These are phyloP conservation scores for Laupala kohalensis DNA, from an alignment of 1,140 invertebrate genomes.

Conservation along the genomic window DNA sequence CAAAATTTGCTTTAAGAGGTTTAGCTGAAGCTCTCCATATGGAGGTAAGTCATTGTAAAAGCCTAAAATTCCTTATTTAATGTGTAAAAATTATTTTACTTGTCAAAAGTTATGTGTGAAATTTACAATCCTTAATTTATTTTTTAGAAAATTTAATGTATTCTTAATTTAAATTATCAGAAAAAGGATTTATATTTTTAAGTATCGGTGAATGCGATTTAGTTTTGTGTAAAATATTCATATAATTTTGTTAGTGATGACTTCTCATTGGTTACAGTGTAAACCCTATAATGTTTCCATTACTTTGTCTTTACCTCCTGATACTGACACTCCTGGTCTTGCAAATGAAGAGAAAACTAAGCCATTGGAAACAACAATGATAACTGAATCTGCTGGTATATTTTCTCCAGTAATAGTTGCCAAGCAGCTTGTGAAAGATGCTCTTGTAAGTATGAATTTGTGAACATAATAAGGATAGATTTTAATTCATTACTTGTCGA, in stretches of 20 bases:
- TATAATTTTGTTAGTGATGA: not conserved
- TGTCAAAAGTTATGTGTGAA: too few species aligned
- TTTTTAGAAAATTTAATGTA: too few species aligned
- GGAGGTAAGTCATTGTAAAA: too few species aligned
- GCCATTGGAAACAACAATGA: conserved; percentile 77
- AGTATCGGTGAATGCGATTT: too few species aligned
- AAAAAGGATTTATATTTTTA: too few species aligned
- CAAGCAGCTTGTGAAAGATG: conserved; percentile 60
- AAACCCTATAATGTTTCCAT: conserved; percentile 69
- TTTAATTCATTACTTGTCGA: not conserved
- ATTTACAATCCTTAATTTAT: too few species aligned
- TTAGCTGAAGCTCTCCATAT: conserved; percentile 86
- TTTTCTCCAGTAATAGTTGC: conserved; percentile 70
- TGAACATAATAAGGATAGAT: not conserved
- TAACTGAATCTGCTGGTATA: conserved; percentile 67
- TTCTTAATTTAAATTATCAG: too few species aligned
- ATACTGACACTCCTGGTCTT: conserved; percentile 96
- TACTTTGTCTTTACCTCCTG: conserved; percentile 82
- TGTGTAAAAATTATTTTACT: too few species aligned
- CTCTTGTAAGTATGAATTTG: conserved; percentile 44
- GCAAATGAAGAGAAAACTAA: conserved; percentile 71
- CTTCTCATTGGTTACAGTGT: conserved; percentile 30
- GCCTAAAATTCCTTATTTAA: too few species aligned
- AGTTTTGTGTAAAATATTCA: not conserved
- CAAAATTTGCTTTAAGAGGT: conserved; percentile 90